Conservation (phyloP, 2,113 vertebrate species). For the Cyprinodon brontotheroides region DNA sequence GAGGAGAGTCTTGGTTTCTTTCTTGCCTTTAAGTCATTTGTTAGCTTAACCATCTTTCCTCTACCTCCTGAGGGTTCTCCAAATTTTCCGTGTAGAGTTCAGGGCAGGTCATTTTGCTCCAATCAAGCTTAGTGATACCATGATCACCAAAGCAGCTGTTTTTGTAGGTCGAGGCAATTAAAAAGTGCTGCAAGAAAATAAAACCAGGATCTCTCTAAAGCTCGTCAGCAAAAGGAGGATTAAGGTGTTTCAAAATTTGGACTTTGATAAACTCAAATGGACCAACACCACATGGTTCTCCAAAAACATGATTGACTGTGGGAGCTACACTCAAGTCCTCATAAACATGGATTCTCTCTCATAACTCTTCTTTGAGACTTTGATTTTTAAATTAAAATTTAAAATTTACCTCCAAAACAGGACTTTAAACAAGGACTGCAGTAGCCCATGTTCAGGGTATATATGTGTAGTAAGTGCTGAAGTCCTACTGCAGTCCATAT, state of each 20-base stretch:
- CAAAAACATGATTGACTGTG: neutral
- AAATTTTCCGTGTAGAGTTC: neutral
- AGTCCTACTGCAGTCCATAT: neutral
- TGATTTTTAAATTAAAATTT: neutral
- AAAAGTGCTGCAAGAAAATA: neutral
- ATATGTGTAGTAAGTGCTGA: neutral
- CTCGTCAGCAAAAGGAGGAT: neutral
- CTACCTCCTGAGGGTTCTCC: neutral
- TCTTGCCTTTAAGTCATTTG: neutral
- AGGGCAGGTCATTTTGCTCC: neutral
- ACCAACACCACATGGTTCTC: neutral
- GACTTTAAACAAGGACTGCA: neutral
- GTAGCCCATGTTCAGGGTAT: neutral
- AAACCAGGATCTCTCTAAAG: neutral
- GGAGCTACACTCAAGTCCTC: neutral
- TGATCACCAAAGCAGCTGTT: neutral
- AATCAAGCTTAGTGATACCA: neutral
- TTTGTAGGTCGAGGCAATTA: no score
- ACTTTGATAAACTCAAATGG: neutral
- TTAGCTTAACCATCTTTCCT: neutral
- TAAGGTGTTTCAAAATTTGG: neutral
- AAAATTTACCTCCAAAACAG: neutral
- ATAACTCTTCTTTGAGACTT: neutral
- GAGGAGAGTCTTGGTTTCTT: neutral
- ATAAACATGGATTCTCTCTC: neutral